Percentiles rank a stretch among this genome's conserved stretches.
Evolutionary conservation across 2,113 vertebrate species (phyloP).

Genomic region (Calyptommatus sinebrachiatus): DNA sequence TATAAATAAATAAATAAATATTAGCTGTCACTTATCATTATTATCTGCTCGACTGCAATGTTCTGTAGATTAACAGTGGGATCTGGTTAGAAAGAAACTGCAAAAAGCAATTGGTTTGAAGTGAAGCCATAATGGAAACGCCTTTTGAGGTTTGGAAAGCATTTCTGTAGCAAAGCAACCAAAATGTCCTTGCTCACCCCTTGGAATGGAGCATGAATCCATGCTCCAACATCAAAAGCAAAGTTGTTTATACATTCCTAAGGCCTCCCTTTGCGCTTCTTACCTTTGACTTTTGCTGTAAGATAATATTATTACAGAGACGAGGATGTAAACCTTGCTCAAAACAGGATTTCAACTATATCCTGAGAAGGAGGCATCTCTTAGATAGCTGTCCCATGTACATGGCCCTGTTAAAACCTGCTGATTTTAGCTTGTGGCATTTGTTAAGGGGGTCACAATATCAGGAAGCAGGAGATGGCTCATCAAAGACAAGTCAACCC

Average conservation of each 20-base stretch:
- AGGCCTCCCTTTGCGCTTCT: constrained; percentile 66
- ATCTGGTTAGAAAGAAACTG: background rate
- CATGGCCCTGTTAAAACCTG: constrained; percentile 72
- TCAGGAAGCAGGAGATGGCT: constrained; percentile 97
- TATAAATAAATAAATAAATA: no score
- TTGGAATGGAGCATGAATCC: constrained; percentile 49
- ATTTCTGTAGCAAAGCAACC: constrained; percentile 34
- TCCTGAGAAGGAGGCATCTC: constrained; percentile 89
- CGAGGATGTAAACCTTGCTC: constrained; percentile 96
- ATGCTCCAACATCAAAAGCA: constrained; percentile 74
- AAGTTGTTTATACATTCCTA: constrained; percentile 69
- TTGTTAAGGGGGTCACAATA: constrained; percentile 93
- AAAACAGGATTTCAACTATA: constrained; percentile 98
- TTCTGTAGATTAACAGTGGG: background rate
- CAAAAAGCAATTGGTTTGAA: constrained; percentile 9
- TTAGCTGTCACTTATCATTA: background rate
- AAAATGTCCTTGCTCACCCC: constrained; percentile 44
- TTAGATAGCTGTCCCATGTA: constrained; percentile 74
- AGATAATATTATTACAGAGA: constrained; percentile 94
- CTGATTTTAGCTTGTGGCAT: constrained; percentile 81
- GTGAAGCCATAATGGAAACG: background rate
- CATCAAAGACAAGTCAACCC: constrained; percentile 88
- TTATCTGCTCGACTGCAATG: background rate
- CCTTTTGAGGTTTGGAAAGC: background rate
- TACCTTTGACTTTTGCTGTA: constrained; percentile 80